These are phyloP conservation scores for Venturia canescens DNA, from an alignment of 1,140 invertebrate species.

Conservation along the genomic window DNA sequence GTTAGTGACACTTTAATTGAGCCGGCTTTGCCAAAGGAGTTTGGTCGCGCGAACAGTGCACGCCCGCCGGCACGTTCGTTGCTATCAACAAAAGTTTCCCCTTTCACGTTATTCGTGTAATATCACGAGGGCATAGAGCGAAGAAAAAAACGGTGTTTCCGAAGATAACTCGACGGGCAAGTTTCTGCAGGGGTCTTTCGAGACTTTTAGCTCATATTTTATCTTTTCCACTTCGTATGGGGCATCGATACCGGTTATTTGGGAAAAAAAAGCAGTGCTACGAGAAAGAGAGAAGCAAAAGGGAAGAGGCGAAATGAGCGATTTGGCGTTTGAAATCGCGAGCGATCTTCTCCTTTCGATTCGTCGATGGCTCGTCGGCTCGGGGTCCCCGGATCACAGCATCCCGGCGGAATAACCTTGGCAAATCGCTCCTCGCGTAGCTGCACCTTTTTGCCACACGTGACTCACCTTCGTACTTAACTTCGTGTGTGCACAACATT, in stretches of 20 bases:
- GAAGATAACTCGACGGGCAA: no score
- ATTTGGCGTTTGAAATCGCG: constrained; percentile 28
- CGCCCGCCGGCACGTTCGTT: constrained; percentile 25
- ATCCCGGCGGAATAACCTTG: constrained; percentile 30
- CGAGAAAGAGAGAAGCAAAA: not conserved
- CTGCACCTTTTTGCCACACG: constrained; percentile 28
- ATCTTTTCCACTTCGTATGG: not conserved
- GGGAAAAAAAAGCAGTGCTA: not conserved
- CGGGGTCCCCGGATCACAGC: not conserved
- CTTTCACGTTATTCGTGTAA: not conserved
- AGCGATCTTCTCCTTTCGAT: constrained; percentile 29
- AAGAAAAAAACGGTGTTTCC: no score
- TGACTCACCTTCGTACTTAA: not conserved
- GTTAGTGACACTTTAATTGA: constrained; percentile 65
- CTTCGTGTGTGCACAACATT: not conserved
- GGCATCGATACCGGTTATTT: not conserved
- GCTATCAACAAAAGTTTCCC: constrained; percentile 1
- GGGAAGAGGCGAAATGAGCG: constrained; percentile 5
- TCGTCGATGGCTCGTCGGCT: constrained; percentile 16
- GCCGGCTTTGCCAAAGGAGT: constrained; percentile 41
- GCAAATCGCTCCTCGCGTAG: not conserved
- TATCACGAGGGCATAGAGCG: no score
- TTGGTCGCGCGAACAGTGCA: not conserved
- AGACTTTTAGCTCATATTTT: not conserved
- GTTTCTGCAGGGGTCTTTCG: not conserved